phyloP scores from a whole-genome alignment of 2,888 invertebrate genomes.

The Caenorhabditis doughertyi region DNA sequence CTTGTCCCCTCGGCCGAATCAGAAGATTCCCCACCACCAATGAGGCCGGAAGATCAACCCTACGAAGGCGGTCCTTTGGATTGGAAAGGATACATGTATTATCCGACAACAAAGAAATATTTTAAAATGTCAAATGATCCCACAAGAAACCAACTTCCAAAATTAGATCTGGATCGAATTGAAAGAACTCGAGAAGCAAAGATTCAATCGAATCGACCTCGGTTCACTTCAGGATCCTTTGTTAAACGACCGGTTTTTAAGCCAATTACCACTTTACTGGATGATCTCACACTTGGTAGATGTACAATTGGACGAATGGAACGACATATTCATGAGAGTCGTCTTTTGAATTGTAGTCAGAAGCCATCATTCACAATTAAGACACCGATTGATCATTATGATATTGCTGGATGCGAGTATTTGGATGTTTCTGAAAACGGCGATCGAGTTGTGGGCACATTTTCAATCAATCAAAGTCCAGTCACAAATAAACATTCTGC shows the following conservation, averaged over 20 bases:
- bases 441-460: conserved; percentile 66
- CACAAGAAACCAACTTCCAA: conserved; percentile 34
- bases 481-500: conserved; percentile 34
- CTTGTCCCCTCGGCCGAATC: neutral
- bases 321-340: conserved; percentile 56
- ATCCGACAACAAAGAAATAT: conserved; percentile 70
- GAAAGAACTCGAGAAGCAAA: conserved; percentile 42
- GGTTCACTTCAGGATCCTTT: conserved; percentile 59
- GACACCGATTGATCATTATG: conserved; percentile 47
- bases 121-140: conserved; percentile 67
- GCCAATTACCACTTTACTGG: conserved; percentile 44
- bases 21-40: neutral
- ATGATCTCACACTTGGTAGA: conserved; percentile 49
- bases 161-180: conserved; percentile 37
- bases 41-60: conserved; percentile 13
- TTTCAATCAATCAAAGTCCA: conserved; percentile 1
- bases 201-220: conserved; percentile 53
- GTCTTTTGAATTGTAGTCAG: conserved; percentile 44
- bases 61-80: conserved; percentile 62
- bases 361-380: conserved; percentile 51
- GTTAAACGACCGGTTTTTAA: conserved; percentile 48
- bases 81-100: conserved; percentile 66
- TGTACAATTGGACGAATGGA: conserved; percentile 41
- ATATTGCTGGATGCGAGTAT: conserved; percentile 72
- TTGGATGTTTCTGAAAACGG: conserved; percentile 73